A percentile compares a stretch with the other conserved stretches of the same genome.
Conservation (phyloP, 2,888 invertebrate species). For the Rugalucina vietnamica region DNA sequence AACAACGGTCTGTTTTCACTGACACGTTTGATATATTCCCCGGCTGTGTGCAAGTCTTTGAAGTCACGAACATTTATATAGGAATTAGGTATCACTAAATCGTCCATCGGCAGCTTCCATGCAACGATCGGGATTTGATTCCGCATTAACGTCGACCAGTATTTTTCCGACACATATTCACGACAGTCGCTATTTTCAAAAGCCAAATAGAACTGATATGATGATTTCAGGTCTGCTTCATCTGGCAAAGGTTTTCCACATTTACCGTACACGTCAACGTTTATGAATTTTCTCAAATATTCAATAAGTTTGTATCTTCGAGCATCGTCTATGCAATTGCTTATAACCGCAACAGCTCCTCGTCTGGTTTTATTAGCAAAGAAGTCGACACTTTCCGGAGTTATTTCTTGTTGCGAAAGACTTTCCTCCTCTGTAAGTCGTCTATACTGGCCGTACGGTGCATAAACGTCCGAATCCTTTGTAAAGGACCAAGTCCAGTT, state of each 20-base stretch:
- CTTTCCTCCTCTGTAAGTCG: background rate
- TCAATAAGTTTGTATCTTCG: slow-evolving; percentile 40
- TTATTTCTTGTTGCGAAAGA: background rate
- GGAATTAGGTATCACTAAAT: slow-evolving; percentile 33
- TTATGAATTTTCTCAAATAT: slow-evolving; percentile 23
- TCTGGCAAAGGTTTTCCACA: slow-evolving; percentile 25
- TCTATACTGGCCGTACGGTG: slow-evolving; percentile 24
- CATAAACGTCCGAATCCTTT: slow-evolving; percentile 23
- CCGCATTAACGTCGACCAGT: slow-evolving; percentile 35
- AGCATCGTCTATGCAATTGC: slow-evolving; percentile 48
- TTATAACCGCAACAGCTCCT: slow-evolving; percentile 36
- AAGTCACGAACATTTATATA: slow-evolving; percentile 49
- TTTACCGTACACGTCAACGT: slow-evolving; percentile 22
- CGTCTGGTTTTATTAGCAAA: background rate
- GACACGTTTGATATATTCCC: slow-evolving; percentile 34
- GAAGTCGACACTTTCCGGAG: background rate
- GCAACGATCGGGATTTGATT: slow-evolving; percentile 43
- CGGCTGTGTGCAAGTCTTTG: slow-evolving; percentile 35
- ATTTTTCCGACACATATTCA: slow-evolving; percentile 49
- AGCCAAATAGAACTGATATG: slow-evolving; percentile 42
- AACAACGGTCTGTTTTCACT: slow-evolving; percentile 38
- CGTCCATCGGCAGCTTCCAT: slow-evolving; percentile 31
- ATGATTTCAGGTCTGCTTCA: background rate
- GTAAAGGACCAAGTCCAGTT: slow-evolving; percentile 47
- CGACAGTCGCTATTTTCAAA: slow-evolving; percentile 49